A percentile compares a stretch with the other conserved stretches of the same genome.
These are phyloP conservation scores for Globodera ellingtonae DNA, from an alignment of 1,140 invertebrate species.

Conservation along the genomic window DNA sequence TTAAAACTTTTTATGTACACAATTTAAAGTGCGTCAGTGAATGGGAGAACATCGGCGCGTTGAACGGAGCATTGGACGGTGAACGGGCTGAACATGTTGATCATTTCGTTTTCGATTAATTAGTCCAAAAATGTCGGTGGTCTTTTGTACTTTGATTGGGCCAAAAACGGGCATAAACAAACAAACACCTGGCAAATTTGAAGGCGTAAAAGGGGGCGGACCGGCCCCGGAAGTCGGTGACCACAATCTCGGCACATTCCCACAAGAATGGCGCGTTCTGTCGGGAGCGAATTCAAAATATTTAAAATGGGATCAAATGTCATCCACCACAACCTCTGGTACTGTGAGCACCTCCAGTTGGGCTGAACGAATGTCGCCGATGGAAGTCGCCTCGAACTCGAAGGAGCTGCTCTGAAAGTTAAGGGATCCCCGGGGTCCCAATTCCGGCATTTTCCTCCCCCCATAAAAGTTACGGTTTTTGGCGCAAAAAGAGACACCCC, in stretches of 20 bases:
- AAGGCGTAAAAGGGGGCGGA: conserved; percentile 33
- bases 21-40: conserved; percentile 2
- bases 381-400: conserved; percentile 52
- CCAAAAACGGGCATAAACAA: neutral
- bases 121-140: neutral
- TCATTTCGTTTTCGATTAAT: too few species aligned
- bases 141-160: neutral
- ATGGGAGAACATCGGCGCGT: neutral
- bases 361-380: conserved; percentile 43
- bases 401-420: conserved; percentile 40
- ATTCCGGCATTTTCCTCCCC: neutral
- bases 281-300: neutral
- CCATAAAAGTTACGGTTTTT: conserved; percentile 17
- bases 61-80: neutral
- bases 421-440: neutral
- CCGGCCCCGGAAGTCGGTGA: conserved; percentile 38
- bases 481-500: conserved; percentile 22
- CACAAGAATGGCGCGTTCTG: conserved; percentile 35
- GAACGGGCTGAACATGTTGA: neutral
- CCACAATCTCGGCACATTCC: conserved; percentile 47
- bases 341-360: conserved; percentile 40
- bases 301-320: conserved; percentile 9
- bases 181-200: conserved; percentile 38
- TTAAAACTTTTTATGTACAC: neutral
- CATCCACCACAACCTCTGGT: conserved; percentile 7